phyloP scores from a whole-genome alignment of 2,888 invertebrate genomes.

The Limnephilus marmoratus region DNA sequence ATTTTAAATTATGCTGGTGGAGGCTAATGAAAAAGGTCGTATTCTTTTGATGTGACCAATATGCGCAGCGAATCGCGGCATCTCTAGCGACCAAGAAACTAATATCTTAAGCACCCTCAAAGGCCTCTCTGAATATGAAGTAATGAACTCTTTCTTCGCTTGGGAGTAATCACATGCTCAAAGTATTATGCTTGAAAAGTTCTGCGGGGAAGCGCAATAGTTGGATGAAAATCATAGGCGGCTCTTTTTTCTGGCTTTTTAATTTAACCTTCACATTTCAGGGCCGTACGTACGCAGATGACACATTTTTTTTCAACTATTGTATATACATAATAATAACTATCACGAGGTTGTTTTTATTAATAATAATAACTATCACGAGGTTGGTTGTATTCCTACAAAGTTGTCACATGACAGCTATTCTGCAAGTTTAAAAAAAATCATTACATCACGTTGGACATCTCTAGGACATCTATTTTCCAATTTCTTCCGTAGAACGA shows the following conservation, averaged over 20 bases:
- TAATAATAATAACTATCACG: too few species aligned
- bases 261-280: not conserved
- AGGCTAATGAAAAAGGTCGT: not conserved
- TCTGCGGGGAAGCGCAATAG: not conserved
- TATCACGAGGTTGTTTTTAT: too few species aligned
- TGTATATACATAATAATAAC: too few species aligned
- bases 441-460: too few species aligned
- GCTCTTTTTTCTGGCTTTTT: not conserved
- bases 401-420: too few species aligned
- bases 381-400: too few species aligned
- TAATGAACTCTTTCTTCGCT: not conserved
- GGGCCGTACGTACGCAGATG: not conserved
- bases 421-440: too few species aligned
- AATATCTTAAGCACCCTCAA: not conserved
- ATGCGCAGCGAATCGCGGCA: not conserved
- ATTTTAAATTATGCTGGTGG: not conserved
- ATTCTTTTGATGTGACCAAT: not conserved
- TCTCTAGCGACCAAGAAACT: not conserved
- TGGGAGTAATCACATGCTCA: not conserved
- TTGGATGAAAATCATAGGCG: not conserved
- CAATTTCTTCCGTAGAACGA: too few species aligned
- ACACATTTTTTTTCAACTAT: not conserved
- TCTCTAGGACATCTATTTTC: too few species aligned
- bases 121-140: not conserved
- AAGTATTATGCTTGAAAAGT: constrained; percentile 2